Conservation (phyloP, 2,113 vertebrate species). For the Python bivittatus region DNA sequence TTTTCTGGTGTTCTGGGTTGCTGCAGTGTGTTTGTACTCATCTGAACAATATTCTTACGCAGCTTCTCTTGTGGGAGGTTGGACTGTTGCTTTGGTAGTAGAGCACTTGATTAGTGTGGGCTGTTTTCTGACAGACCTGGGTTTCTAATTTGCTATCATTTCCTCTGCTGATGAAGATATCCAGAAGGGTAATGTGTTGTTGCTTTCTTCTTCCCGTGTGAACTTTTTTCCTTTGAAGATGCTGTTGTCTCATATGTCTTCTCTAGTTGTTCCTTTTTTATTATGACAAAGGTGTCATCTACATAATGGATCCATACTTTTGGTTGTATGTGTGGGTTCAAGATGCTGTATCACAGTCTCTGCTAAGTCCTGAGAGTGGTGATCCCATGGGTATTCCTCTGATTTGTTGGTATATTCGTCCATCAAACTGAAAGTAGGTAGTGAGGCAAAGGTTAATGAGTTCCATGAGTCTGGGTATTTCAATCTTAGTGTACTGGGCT, state of each 20-base stretch:
- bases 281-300: background rate
- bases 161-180: background rate
- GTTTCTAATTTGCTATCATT: background rate
- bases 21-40: no score
- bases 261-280: background rate
- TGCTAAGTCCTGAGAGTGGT: no score
- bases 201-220: background rate
- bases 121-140: background rate
- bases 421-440: background rate
- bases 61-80: no score
- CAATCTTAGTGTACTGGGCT: background rate
- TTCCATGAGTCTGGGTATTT: background rate
- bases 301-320: background rate
- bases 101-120: background rate
- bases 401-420: background rate
- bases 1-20: background rate
- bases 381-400: background rate
- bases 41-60: no score
- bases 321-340: background rate
- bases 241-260: background rate
- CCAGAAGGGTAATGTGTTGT: background rate
- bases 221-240: background rate
- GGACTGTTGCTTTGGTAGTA: background rate
- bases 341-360: background rate
- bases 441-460: background rate